Conservation (phyloP, 23 tunicate species). For the Diplosoma virens region DNA sequence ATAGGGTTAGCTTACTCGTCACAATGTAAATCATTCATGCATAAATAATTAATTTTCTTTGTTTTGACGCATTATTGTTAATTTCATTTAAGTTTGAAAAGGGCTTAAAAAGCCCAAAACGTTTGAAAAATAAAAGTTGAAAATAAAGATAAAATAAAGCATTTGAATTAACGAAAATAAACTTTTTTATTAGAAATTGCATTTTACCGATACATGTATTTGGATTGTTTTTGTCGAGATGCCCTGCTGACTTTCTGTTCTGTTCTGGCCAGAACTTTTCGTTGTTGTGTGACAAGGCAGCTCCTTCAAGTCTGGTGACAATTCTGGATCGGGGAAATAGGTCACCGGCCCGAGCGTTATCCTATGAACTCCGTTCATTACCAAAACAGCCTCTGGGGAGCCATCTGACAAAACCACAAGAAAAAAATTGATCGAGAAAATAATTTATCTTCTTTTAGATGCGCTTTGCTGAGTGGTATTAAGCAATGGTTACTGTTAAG, state of each 20-base stretch:
- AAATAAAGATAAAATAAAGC: not conserved
- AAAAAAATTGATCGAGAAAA: too few species aligned
- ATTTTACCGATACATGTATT: slow-evolving; percentile 10
- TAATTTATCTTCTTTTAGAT: too few species aligned
- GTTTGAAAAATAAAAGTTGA: too few species aligned
- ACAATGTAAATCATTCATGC: too few species aligned
- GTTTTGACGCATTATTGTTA: too few species aligned
- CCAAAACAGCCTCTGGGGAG: not conserved
- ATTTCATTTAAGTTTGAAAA: not conserved
- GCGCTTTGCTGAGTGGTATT: too few species aligned
- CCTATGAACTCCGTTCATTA: slow-evolving; percentile 1
- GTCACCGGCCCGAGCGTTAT: not conserved
- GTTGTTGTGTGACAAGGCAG: slow-evolving; percentile 3
- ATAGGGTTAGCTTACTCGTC: too few species aligned
- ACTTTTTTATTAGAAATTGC: not conserved
- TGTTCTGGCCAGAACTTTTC: not conserved
- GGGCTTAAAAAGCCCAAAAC: too few species aligned
- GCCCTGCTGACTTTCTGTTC: not conserved
- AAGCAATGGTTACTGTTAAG: too few species aligned
- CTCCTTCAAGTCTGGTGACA: not conserved
- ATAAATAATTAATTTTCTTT: too few species aligned
- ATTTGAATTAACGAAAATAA: not conserved
- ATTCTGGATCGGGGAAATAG: not conserved
- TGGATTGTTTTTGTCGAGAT: not conserved
- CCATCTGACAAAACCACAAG: not conserved